A percentile compares a stretch with the other conserved stretches of the same genome.
phyloP scores from a whole-genome alignment of 2,113 vertebrate genomes.

The Mystacornis crossleyi region DNA sequence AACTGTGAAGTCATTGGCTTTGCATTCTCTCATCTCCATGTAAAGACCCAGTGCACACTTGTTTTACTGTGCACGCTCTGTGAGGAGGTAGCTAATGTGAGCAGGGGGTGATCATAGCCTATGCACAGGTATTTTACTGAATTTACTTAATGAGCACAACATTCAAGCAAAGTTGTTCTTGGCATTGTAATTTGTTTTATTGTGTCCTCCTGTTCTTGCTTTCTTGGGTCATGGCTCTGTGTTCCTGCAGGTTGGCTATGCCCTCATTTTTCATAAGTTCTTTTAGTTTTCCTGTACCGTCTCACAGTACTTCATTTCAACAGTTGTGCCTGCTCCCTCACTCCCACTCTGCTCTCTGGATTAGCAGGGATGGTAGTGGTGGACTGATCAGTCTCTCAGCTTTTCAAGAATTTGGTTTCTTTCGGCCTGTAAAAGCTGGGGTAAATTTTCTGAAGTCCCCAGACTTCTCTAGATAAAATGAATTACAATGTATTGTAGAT shows the following conservation, averaged over 20 bases:
- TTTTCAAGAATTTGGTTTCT: not conserved
- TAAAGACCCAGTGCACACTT: not conserved
- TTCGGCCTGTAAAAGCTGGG: not conserved
- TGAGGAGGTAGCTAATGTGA: not conserved
- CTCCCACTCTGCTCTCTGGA: not conserved
- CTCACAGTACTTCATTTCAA: not conserved
- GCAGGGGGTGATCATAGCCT: not conserved
- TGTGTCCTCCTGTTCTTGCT: not conserved
- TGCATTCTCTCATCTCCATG: not conserved
- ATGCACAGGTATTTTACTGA: not conserved
- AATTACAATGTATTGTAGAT: not conserved
- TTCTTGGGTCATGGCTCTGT: not conserved
- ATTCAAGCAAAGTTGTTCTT: not conserved
- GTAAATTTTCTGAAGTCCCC: not conserved
- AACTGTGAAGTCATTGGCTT: not conserved
- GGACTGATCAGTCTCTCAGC: not conserved
- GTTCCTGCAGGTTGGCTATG: not conserved
- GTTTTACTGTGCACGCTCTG: not conserved
- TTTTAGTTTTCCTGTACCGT: not conserved
- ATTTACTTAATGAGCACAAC: not conserved
- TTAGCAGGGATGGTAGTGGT: not conserved
- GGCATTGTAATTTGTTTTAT: not conserved
- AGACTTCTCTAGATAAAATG: not conserved
- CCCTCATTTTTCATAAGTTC: not conserved
- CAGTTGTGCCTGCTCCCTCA: not conserved